Evolutionary conservation across 2,888 invertebrate genomes (phyloP), one percentile per base, ranked within the genome.

Genomic region (Augochlorella aurata): DNA sequence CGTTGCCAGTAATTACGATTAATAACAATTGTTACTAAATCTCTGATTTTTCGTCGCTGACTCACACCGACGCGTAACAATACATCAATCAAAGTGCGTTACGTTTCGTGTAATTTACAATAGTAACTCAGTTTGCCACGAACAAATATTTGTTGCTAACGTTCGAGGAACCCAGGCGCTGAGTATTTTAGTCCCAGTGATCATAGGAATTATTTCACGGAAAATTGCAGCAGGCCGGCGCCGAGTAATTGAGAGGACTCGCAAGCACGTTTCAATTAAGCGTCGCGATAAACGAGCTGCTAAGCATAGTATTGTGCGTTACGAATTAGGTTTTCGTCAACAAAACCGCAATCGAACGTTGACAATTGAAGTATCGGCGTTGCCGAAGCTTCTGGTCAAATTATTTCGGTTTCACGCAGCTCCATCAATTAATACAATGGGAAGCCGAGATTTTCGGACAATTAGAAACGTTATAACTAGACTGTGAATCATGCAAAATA

Each of bases 301-400:
- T 76, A 76, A 82, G 61, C 79, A 70, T 78, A 67, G 69, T 54
- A 21, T 49, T 58, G 65, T 16, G 18, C 66, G 52, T 74, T 79
- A 69, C 77, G 71, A 68, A 74, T 83, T 80, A 79, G 65, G 50
- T 83, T 74, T 69, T 72, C 79, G 73, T 80, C 85, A 82, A 79
- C 82, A 82, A 73, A 81, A 67, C 58, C 47, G 44, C 24, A 72
- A 68, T 63, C 58, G 68, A 47, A 80, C 68, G 61, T 81, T 81
- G 72, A 74, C 50, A 54, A 29, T 49, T 24, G 24, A 9, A 47
- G 61, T 71, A 54, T 45, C 68, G 47, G 12, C 9, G 8, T 50
- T 74, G n/a, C 49, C 16, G 47, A 67, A 16, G 71, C 67, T 74
- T 49, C n/a, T 29, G 44, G 49, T 68, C 63, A 29, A 79, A 79